Base-by-base conservation (phyloP, 1,140 invertebrate species). In the Bathynomus jamesi region DNA sequence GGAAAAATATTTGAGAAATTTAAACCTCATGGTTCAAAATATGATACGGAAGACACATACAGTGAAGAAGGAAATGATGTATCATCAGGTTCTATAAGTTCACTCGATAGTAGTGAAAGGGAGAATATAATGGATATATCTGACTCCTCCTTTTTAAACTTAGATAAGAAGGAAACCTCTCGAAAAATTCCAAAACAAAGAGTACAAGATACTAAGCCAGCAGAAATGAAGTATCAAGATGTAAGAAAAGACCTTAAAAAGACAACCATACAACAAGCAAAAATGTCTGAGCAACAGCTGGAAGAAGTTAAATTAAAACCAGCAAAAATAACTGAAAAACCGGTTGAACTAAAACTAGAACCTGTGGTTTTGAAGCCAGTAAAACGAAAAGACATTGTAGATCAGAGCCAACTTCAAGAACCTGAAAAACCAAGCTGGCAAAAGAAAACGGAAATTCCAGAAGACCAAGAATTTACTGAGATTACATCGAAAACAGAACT, bases 381-480 rank as follows among this genome's bases (percentile, higher is more conserved):
- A 32, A 73, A n/a, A n/a, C 65, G 67, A 27, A 67, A 25, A 29
- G 72, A 71, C 24, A 24, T 17, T 13, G 29, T 69, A 32, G 28
- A 61, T 17, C 17, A 28, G 46, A 53, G 0, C 71, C 71, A 29
- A 70, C 82, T 80, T 27, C 72, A 64, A 30, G 65, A 70, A 13
- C 60, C 60, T 29, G 25, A 75, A 61, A 69, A 64, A 72, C 63
- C 82, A 85, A 72, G 81, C 83, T 64, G 79, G 8, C 53, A 65
- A 63, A 30, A 63, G 31, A 74, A 60, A 70, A 68, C 73, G 28
- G 69, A 74, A 31, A 64, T 66, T 21, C 3, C 66, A 29, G 64
- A 62, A 10, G 62, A 64, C n/a, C 64, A 61, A 24, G 69, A 71
- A 32, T 53, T 61, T 67, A 66, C 61, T 63, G 64, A 74, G 62